Evolutionary conservation across 2,113 vertebrate genomes (phyloP).

Genomic region (Thoracochromis brauschi): DNA sequence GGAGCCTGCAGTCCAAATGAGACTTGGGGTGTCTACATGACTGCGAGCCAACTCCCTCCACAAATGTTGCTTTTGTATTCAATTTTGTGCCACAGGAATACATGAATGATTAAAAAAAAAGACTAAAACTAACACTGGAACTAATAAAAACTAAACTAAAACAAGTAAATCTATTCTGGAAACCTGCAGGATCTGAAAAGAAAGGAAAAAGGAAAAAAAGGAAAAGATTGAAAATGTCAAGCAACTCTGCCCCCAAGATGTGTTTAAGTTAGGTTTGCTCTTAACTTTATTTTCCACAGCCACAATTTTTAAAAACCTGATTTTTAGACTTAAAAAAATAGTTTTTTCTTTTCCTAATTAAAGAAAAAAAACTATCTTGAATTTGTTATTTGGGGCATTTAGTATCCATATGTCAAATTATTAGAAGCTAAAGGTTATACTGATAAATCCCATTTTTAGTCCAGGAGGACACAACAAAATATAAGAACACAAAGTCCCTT

Average conservation of each 20-base stretch:
- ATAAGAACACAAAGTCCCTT: not conserved
- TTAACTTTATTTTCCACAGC: not conserved
- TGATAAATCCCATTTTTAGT: not conserved
- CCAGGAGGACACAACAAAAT: not conserved
- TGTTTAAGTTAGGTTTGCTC: not conserved
- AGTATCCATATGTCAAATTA: not conserved
- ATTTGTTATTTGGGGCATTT: not conserved
- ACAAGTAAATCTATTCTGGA: not conserved
- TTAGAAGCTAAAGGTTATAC: not conserved
- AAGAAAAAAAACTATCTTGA: not conserved
- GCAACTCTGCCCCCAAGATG: not conserved
- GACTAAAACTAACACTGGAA: not conserved
- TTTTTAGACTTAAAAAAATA: not conserved
- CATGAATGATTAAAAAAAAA: not conserved
- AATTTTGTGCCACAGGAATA: not conserved
- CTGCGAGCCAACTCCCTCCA: not conserved
- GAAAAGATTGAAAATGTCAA: not conserved
- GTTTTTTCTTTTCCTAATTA: accelerated
- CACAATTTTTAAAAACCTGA: not conserved
- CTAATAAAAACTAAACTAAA: not conserved
- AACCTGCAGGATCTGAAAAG: not conserved
- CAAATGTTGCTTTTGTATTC: not conserved
- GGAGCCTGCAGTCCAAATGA: not conserved
- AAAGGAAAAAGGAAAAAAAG: not conserved
- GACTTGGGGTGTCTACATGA: not conserved